phyloP scores from a whole-genome alignment of 2,113 vertebrate genomes.

The Pelecanus crispus region DNA sequence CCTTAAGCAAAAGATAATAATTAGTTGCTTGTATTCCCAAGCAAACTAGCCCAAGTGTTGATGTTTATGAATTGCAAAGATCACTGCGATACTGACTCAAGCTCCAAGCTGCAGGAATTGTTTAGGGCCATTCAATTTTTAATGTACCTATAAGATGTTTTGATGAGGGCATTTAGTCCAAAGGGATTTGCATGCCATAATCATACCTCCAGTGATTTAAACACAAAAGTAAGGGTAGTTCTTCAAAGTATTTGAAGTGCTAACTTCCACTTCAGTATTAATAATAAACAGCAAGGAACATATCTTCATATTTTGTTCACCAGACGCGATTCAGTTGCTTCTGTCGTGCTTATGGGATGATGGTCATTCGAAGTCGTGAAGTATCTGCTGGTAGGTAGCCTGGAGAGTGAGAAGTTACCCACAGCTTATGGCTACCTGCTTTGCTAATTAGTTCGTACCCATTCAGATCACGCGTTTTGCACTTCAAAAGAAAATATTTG shows the following conservation, averaged over 20 bases:
- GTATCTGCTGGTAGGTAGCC: neutral
- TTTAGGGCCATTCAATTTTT: constrained; percentile 74
- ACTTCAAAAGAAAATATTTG: neutral
- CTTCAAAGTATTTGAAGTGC: constrained; percentile 51
- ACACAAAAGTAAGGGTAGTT: constrained; percentile 56
- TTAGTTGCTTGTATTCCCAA: constrained; percentile 70
- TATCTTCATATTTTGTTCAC: neutral
- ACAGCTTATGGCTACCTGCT: neutral
- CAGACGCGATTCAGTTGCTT: neutral
- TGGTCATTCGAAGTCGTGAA: neutral
- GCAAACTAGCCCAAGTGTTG: constrained; percentile 53
- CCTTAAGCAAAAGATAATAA: constrained; percentile 76
- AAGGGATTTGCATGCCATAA: constrained; percentile 52
- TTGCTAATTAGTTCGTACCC: neutral
- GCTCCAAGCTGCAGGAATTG: constrained; percentile 62
- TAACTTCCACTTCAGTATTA: constrained; percentile 40
- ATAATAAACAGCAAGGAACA: constrained; percentile 39
- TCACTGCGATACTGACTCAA: constrained; percentile 31
- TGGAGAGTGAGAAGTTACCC: neutral
- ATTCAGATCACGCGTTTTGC: neutral
- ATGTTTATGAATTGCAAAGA: constrained; percentile 67
- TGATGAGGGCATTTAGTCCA: constrained; percentile 59
- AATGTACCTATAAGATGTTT: constrained; percentile 73
- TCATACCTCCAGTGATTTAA: constrained; percentile 54
- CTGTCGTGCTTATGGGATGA: neutral